Conservation (phyloP, 2,888 invertebrate species). For the Leistus spinibarbis region DNA sequence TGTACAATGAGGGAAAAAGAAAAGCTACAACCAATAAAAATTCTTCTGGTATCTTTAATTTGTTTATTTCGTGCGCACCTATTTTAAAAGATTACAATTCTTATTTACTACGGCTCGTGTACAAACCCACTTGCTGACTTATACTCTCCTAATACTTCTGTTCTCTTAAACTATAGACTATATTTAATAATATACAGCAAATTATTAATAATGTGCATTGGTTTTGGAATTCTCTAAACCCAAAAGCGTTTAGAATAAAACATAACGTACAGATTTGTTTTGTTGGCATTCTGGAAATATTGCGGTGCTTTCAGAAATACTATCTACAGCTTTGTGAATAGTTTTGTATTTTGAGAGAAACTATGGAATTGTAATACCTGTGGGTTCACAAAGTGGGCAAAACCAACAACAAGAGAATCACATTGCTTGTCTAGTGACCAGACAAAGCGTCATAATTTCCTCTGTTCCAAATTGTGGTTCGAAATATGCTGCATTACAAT, state of each 20-base stretch:
- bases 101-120: too few relatives aligned
- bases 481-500: not conserved
- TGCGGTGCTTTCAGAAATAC: not conserved
- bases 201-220: too few relatives aligned
- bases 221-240: too few relatives aligned
- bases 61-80: slow-evolving; percentile 20
- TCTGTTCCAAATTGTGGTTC: slow-evolving; percentile 20
- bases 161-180: too few relatives aligned
- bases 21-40: slow-evolving; percentile 29
- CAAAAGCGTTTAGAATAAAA: too few relatives aligned
- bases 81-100: too few relatives aligned
- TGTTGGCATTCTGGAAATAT: not conserved
- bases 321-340: not conserved
- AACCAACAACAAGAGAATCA: not conserved
- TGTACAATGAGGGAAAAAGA: not conserved
- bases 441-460: slow-evolving; percentile 32
- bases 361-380: not conserved
- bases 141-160: too few relatives aligned
- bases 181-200: too few relatives aligned
- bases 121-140: too few relatives aligned
- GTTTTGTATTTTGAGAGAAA: not conserved
- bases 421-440: not conserved
- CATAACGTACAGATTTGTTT: not conserved
- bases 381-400: not conserved
- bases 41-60: slow-evolving; percentile 30